Evolutionary conservation across 2,888 invertebrate species (phyloP).

Genomic region (Timandra comae): DNA sequence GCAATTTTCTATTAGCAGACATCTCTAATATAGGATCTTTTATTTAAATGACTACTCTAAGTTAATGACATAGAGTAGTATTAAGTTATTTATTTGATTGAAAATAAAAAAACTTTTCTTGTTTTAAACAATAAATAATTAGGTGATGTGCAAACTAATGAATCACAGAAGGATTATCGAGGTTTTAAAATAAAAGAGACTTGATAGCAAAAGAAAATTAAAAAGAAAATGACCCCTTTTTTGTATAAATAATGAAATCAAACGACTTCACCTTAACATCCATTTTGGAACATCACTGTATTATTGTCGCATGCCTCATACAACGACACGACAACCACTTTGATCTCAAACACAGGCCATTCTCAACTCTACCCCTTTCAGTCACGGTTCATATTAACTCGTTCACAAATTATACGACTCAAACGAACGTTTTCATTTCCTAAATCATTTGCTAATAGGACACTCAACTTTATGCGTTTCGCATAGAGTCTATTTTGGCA

Average conservation of each 20-base stretch:
- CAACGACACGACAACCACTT: slow-evolving; percentile 52
- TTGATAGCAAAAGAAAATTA: no score
- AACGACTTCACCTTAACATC: slow-evolving; percentile 45
- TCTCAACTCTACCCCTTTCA: slow-evolving; percentile 26
- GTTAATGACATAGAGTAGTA: no score
- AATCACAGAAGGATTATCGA: no score
- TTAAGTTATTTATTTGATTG: no score
- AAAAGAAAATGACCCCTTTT: no score
- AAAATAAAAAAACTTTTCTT: no score
- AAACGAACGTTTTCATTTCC: not conserved
- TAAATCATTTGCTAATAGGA: no score
- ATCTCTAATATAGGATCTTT: no score
- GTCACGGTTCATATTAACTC: slow-evolving; percentile 37
- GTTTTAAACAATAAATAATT: no score
- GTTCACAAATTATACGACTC: slow-evolving; percentile 28
- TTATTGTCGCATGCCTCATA: slow-evolving; percentile 63
- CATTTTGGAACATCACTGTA: slow-evolving; percentile 55
- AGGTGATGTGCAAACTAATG: no score
- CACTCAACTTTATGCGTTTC: not conserved
- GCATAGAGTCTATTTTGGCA: slow-evolving; percentile 2
- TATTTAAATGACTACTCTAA: no score
- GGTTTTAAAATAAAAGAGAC: not conserved
- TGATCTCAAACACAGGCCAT: slow-evolving; percentile 44
- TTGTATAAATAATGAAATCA: slow-evolving; percentile 6
- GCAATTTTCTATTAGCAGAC: no score